phyloP scores from a whole-genome alignment of 2,888 invertebrate genomes.

The Hirtodrosophila trivittata region DNA sequence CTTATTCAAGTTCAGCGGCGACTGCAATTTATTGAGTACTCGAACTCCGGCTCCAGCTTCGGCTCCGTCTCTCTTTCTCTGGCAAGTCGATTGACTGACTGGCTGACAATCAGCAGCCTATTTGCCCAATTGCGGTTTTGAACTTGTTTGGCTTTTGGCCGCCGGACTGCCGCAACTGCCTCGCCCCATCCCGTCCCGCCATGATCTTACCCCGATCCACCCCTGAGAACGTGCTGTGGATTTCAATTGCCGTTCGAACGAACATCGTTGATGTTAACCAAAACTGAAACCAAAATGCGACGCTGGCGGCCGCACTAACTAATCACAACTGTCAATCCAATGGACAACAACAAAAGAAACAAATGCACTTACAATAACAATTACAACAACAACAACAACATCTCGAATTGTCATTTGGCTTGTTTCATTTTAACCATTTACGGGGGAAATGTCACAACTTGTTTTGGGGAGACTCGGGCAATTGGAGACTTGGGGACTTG shows the following conservation, averaged over 20 bases:
- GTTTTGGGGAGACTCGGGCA: conserved; percentile 39
- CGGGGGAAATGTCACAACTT: conserved; percentile 77
- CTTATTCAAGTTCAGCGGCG: conserved; percentile 18
- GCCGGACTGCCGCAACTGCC: conserved; percentile 24
- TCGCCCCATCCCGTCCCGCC: neutral
- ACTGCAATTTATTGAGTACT: neutral
- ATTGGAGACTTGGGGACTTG: conserved; percentile 9
- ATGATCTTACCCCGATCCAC: neutral
- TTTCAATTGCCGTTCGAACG: conserved; percentile 66
- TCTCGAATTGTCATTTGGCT: conserved; percentile 42
- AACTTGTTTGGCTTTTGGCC: conserved; percentile 73
- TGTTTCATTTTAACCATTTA: conserved; percentile 74
- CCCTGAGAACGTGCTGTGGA: conserved; percentile 59
- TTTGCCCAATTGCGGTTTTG: conserved; percentile 80
- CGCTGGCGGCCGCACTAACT: conserved; percentile 58
- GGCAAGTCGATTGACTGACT: conserved; percentile 22
- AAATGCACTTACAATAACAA: conserved; percentile 9
- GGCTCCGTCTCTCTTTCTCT: neutral
- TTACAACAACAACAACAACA: conserved; percentile 19
- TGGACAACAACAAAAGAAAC: conserved; percentile 15
- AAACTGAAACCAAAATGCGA: conserved; percentile 66
- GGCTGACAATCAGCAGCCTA: conserved; percentile 55
- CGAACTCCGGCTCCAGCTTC: conserved; percentile 6
- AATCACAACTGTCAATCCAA: conserved; percentile 54
- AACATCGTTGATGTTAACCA: conserved; percentile 65